Conservation (phyloP, 2,888 invertebrate species). For the Mythimna ferrago region DNA sequence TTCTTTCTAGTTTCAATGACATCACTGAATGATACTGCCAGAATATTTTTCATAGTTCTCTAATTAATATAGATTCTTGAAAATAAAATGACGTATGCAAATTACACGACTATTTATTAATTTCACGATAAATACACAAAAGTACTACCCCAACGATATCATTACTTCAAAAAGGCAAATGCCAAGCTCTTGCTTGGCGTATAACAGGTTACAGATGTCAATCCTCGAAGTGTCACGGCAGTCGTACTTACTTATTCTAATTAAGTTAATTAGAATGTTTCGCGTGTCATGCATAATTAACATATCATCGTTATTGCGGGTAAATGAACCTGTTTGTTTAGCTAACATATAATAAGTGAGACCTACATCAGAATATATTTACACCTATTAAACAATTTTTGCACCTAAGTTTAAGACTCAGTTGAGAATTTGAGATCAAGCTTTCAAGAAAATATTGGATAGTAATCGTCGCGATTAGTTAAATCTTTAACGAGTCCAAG, state of each 20-base stretch:
- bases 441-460: conserved; percentile 1
- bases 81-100: no score
- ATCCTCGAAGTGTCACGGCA: conserved; percentile 38
- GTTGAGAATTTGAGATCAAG: not conserved
- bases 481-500: conserved; percentile 44
- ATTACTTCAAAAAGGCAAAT: not conserved
- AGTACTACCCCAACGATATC: not conserved
- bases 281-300: conserved; percentile 68
- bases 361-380: conserved; percentile 14
- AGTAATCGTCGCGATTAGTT: conserved; percentile 7
- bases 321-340: conserved; percentile 72
- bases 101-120: no score
- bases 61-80: not conserved
- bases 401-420: not conserved
- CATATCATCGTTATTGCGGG: conserved; percentile 69
- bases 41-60: not conserved
- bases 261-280: conserved; percentile 71
- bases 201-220: conserved; percentile 24
- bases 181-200: not conserved
- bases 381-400: conserved; percentile 15
- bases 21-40: not conserved
- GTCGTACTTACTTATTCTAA: conserved; percentile 65
- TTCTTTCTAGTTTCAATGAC: not conserved
- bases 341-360: conserved; percentile 33
- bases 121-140: no score